Base-by-base conservation (phyloP, 1,140 invertebrate species). In the Druon quercuslanigerum region DNA sequence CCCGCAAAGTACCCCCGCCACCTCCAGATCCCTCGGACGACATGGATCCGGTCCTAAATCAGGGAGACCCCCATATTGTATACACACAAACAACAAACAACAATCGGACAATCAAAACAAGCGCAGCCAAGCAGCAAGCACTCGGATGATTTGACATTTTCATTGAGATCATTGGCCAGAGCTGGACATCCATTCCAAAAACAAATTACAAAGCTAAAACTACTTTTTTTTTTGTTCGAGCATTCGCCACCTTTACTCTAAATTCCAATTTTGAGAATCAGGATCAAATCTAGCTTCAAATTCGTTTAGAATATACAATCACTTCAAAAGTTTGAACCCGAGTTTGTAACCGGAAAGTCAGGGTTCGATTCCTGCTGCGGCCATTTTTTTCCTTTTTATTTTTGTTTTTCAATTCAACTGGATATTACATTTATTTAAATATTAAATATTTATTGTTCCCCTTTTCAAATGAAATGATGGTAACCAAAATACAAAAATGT, bases 1-100 rank as follows among this genome's bases (percentile, higher is more conserved):
- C 88, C 82, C 86, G 88, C 88, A 91, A 90, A 72, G 90, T 91
- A 90, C 90, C 89, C 88, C 89, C 90, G 85, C 89, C 89, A 87
- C 90, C 89, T 83, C 85, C 89, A 83, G 90, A 92, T 90, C 90
- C 88, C 82, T 92, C 91, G 84, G 91, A 92, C 84, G 91, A 91
- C 86, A 92, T 84, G 76, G 91, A 92, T 86, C 89, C 90, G 88
- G 91, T 91, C 90, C 91, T 92, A 91, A 88, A 92, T 92, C 84
- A 91, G 88, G 88, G 88, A 90, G 87, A 91, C 60, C 60, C 88
- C 90, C 87, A 87, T 89, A 87, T 87, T 85, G 85, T 88, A 87
- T 87, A 87, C 90, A 90, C 88, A 91, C 89, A 91, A 87, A 89
- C 87, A 88, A 87, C 81, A 88, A 84, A 88, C 86, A 84, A 88